Evolutionary conservation across 2,888 invertebrate genomes (phyloP).

Genomic region (Heteropelma amictum): DNA sequence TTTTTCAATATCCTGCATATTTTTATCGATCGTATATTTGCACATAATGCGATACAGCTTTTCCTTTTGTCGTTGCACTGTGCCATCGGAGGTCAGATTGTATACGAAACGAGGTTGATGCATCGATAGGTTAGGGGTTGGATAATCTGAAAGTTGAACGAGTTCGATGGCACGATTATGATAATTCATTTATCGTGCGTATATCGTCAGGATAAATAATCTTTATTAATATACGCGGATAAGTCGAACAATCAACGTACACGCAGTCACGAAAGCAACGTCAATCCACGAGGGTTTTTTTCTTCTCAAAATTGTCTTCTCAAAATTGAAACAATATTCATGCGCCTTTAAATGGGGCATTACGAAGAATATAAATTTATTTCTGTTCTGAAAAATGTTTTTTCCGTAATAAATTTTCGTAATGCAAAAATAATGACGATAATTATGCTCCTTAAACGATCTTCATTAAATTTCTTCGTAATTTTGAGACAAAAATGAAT

Average conservation of each 20-base stretch:
- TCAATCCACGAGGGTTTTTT: not conserved
- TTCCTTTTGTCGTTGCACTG: constrained; percentile 1
- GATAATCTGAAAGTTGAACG: constrained; percentile 4
- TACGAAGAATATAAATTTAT: too few relatives aligned
- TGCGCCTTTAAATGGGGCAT: too few relatives aligned
- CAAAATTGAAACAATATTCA: too few relatives aligned
- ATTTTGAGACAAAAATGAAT: too few relatives aligned
- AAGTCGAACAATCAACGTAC: not conserved
- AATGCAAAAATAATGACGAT: too few relatives aligned
- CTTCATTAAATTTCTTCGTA: too few relatives aligned
- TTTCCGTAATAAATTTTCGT: too few relatives aligned
- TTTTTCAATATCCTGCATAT: too few relatives aligned
- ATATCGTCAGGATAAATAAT: not conserved
- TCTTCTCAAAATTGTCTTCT: too few relatives aligned
- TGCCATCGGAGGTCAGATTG: constrained; percentile 1
- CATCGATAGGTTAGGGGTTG: not conserved
- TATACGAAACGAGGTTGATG: not conserved
- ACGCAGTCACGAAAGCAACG: not conserved
- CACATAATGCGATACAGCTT: constrained; percentile 18
- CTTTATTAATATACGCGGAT: constrained; percentile 15
- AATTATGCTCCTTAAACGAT: too few relatives aligned
- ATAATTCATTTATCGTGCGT: constrained; percentile 15
- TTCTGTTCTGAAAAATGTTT: too few relatives aligned
- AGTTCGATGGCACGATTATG: constrained; percentile 5
- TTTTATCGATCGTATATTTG: constrained; percentile 16